Conservation (phyloP, 2,888 invertebrate species). For the Brachynemurus nebulosus region DNA sequence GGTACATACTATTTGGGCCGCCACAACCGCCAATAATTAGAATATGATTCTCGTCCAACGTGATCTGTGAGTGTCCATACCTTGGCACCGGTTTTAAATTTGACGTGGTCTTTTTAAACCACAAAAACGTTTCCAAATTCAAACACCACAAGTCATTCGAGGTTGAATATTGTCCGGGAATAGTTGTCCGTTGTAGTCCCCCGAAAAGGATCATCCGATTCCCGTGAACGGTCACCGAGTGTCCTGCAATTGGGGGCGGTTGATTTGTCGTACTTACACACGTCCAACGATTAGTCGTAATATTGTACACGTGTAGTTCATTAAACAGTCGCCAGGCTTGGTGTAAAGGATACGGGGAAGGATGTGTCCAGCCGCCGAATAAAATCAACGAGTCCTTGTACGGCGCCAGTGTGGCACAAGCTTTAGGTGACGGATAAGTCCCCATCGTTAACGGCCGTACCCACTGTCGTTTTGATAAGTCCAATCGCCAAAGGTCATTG, state of each 20-base stretch:
- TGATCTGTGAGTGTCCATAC: conserved; percentile 88
- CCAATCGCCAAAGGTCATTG: conserved; percentile 91
- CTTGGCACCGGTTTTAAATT: conserved; percentile 31
- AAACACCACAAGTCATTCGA: conserved; percentile 86
- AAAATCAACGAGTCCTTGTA: conserved; percentile 65
- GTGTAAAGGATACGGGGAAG: conserved; percentile 70
- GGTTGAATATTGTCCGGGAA: conserved; percentile 30
- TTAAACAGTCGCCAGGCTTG: conserved; percentile 81
- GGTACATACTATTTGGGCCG: conserved; percentile 72
- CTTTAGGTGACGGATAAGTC: conserved; percentile 90
- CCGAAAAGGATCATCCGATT: conserved; percentile 71
- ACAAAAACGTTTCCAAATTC: conserved; percentile 57
- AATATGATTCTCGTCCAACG: conserved; percentile 60
- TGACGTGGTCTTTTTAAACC: conserved; percentile 59
- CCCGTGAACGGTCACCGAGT: conserved; percentile 76
- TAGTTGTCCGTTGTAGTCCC: conserved; percentile 28
- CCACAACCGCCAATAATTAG: conserved; percentile 79
- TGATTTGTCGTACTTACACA: conserved; percentile 44
- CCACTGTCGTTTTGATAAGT: conserved; percentile 77
- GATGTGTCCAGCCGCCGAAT: conserved; percentile 94
- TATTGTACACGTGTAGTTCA: conserved; percentile 80
- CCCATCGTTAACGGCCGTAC: conserved; percentile 68
- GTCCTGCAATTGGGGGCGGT: conserved; percentile 79
- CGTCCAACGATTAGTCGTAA: conserved; percentile 67
- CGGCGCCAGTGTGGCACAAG: conserved; percentile 83